A percentile compares a stretch with the other conserved stretches of the same genome.
Evolutionary conservation across 2,797 vertebrate genomes (phyloP).

Genomic region (Mergus octosetaceus): DNA sequence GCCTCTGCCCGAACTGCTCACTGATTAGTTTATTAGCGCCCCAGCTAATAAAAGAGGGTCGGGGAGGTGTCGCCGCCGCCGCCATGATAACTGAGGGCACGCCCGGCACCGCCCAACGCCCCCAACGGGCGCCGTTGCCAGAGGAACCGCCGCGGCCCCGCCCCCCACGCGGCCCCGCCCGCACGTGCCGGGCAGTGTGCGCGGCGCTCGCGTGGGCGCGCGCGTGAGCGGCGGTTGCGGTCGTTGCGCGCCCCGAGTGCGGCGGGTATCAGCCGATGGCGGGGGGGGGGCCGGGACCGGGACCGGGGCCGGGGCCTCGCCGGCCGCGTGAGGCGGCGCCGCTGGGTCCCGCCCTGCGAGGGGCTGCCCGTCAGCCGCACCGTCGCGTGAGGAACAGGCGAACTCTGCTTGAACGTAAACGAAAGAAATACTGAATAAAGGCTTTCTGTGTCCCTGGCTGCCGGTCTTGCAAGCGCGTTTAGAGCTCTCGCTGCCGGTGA

Average conservation of each 20-base stretch:
- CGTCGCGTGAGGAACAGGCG: neutral
- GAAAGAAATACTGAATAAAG: neutral
- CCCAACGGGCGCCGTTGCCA: neutral
- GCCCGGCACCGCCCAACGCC: neutral
- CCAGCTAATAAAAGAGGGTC: neutral
- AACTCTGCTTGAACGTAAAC: neutral
- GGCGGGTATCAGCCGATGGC: no score
- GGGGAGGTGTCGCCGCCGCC: neutral
- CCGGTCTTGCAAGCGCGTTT: neutral
- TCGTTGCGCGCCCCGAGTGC: neutral
- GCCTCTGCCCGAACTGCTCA: neutral
- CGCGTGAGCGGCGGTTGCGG: neutral
- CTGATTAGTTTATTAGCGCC: neutral
- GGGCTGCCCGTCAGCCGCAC: no score
- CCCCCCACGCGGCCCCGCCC: neutral
- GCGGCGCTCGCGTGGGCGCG: neutral
- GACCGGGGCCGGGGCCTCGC: no score
- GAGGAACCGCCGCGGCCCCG: neutral
- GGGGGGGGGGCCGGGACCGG: no score
- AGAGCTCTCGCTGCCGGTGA: neutral
- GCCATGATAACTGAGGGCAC: neutral
- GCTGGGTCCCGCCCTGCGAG: neutral
- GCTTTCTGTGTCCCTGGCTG: neutral
- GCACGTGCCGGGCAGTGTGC: neutral
- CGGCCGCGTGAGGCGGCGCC: no score